Conservation (phyloP, 2,797 vertebrate genomes). For the Numenius phaeopus region DNA sequence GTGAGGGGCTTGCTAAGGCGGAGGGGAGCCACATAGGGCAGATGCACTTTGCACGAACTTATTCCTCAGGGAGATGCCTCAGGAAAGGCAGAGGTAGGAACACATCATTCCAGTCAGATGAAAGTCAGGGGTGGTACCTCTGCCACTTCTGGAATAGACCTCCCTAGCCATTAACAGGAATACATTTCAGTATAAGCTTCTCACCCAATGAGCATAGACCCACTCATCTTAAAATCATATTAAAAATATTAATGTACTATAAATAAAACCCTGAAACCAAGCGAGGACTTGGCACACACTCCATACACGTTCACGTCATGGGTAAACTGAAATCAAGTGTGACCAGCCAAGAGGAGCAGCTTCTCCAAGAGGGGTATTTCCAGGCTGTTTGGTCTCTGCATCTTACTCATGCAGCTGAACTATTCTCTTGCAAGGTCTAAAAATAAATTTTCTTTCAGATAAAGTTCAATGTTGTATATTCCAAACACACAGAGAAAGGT, state of each 20-base stretch:
- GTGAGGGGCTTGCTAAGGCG: neutral
- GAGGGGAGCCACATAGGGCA: neutral
- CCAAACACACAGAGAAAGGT: neutral
- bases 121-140: neutral
- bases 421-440: neutral
- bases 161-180: neutral
- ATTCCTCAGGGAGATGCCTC: neutral
- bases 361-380: neutral
- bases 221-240: neutral
- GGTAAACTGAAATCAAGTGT: neutral
- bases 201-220: neutral
- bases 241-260: neutral
- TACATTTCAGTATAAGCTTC: neutral
- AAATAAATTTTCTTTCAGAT: slow-evolving; percentile 19
- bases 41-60: neutral
- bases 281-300: neutral
- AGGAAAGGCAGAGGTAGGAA: neutral
- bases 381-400: neutral
- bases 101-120: neutral
- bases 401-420: neutral
- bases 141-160: neutral
- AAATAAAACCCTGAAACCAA: neutral
- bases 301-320: too few relatives aligned
- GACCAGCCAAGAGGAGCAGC: neutral
- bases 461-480: neutral